phyloP scores from a whole-genome alignment of 2,888 invertebrate species.

The Peribatodes rhomboidaria region DNA sequence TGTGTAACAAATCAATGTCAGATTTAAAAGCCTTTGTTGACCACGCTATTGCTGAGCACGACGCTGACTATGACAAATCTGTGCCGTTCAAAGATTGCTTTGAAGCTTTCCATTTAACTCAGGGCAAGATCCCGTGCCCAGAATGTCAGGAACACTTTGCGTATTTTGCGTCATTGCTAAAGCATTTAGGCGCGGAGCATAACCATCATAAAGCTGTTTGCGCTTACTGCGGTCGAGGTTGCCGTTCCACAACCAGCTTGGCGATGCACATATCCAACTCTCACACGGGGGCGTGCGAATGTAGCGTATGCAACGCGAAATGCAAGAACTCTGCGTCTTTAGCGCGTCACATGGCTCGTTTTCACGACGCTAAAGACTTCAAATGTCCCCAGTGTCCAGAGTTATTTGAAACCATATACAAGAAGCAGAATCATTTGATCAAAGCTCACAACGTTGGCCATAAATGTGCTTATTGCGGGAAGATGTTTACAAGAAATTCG shows the following conservation, averaged over 20 bases:
- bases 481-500: conserved; percentile 79
- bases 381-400: conserved; percentile 78
- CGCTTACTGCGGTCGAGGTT: conserved; percentile 76
- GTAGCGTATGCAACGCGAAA: conserved; percentile 69
- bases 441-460: conserved; percentile 78
- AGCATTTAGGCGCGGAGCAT: conserved; percentile 76
- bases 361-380: conserved; percentile 74
- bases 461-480: conserved; percentile 73
- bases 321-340: conserved; percentile 76
- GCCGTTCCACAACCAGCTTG: conserved; percentile 69
- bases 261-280: conserved; percentile 73
- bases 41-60: conserved; percentile 70
- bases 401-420: conserved; percentile 82
- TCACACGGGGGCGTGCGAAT: conserved; percentile 72
- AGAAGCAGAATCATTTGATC: conserved; percentile 83
- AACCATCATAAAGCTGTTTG: conserved; percentile 77
- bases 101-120: conserved; percentile 70
- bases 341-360: conserved; percentile 73
- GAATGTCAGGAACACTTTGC: conserved; percentile 69
- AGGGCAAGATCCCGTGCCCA: conserved; percentile 76
- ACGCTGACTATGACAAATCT: conserved; percentile 72
- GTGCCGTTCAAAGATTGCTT: conserved; percentile 63
- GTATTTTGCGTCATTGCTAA: conserved; percentile 71
- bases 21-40: conserved; percentile 69
- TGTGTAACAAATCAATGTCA: conserved; percentile 60